A percentile compares a stretch with the other conserved stretches of the same genome.
Evolutionary conservation across 2,888 invertebrate species (phyloP).

Genomic region (Germaria angustata): DNA sequence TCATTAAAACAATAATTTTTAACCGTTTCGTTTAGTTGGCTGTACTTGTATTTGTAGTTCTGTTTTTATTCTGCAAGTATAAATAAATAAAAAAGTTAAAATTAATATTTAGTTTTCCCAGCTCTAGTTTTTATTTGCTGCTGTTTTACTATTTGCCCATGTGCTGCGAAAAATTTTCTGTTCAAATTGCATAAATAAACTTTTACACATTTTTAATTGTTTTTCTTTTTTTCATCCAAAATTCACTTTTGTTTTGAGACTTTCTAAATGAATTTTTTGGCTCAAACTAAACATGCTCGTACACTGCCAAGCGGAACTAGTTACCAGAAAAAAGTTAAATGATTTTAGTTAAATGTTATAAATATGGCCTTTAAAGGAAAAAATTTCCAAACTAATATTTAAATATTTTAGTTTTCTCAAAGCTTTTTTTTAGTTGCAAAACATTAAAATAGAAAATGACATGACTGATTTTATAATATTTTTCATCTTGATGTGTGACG

Average conservation of each 20-base stretch:
- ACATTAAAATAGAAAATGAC: too few relatives aligned
- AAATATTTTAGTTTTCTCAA: neutral
- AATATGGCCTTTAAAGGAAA: neutral
- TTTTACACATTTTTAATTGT: constrained; percentile 60
- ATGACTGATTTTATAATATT: too few relatives aligned
- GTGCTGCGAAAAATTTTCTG: constrained; percentile 36
- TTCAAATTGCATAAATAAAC: constrained; percentile 57
- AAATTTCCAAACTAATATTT: neutral
- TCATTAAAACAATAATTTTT: constrained; percentile 65
- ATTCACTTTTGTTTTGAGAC: constrained; percentile 60
- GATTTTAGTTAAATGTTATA: constrained; percentile 4
- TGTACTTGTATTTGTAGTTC: constrained; percentile 26
- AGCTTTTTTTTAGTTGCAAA: too few relatives aligned
- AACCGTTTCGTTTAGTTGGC: constrained; percentile 53
- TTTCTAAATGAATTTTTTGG: constrained; percentile 51
- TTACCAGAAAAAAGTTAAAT: constrained; percentile 16
- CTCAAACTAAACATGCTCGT: neutral
- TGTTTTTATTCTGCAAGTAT: constrained; percentile 7
- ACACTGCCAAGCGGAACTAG: neutral
- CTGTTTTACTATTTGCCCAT: constrained; percentile 15
- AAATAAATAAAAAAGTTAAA: neutral
- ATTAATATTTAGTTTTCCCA: constrained; percentile 27
- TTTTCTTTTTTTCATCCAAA: constrained; percentile 49
- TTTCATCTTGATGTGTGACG: too few relatives aligned
- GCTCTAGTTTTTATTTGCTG: constrained; percentile 52